phyloP scores from a whole-genome alignment of 2,113 vertebrate genomes.

The Silurus asotus region DNA sequence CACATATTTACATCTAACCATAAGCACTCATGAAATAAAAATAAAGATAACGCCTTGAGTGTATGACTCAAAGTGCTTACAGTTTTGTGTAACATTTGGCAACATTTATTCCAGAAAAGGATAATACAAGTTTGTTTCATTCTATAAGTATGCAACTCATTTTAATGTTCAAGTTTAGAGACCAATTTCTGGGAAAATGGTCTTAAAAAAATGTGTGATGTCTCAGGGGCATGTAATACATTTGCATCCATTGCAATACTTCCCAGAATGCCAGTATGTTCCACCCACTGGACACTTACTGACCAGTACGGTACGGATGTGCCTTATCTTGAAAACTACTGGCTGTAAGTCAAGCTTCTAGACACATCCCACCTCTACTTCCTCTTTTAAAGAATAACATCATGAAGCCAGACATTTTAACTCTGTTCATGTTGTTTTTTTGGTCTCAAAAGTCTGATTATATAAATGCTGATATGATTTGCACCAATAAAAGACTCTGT shows the following conservation, averaged over 20 bases:
- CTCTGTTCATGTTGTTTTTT: conserved; percentile 4
- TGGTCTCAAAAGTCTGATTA: not conserved
- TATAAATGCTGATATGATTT: not conserved
- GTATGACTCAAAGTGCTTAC: not conserved
- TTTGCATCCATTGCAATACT: not conserved
- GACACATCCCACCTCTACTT: not conserved
- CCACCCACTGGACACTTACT: not conserved
- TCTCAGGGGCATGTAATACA: not conserved
- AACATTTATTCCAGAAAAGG: not conserved
- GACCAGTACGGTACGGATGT: not conserved
- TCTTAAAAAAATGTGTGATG: not conserved
- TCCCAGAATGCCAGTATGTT: not conserved
- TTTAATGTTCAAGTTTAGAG: not conserved
- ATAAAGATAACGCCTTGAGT: not conserved
- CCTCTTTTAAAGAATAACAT: conserved; percentile 20
- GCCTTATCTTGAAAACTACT: conserved; percentile 13
- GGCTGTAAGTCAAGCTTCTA: conserved; percentile 2
- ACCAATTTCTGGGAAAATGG: not conserved
- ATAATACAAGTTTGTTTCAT: not conserved
- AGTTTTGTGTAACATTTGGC: not conserved
- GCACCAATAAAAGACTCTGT: not conserved
- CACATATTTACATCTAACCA: not conserved
- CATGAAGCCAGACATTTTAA: not conserved
- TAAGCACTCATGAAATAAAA: not conserved
- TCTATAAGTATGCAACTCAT: not conserved